Conservation (phyloP, 2,113 vertebrate species). For the Heterotilapia buettikoferi region DNA sequence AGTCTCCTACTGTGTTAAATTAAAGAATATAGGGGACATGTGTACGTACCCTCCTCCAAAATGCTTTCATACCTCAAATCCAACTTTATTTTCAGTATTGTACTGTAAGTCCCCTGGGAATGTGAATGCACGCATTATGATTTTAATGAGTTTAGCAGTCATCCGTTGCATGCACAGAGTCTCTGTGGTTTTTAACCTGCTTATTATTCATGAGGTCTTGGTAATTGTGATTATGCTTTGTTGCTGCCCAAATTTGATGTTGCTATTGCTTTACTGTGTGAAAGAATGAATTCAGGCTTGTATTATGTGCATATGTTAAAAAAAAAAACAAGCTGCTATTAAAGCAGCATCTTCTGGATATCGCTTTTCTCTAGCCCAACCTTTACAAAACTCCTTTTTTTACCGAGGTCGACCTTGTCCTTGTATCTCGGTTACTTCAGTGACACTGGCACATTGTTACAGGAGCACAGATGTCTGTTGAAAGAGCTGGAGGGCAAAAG, state of each 20-base stretch:
- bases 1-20: background rate
- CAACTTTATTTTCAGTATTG: constrained; percentile 1
- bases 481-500: constrained; percentile 10
- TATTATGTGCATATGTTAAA: background rate
- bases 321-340: background rate
- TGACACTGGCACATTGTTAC: constrained; percentile 18
- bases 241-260: constrained; percentile 13
- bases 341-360: background rate
- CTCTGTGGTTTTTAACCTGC: constrained; percentile 38
- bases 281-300: background rate
- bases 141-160: constrained; percentile 68
- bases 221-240: constrained; percentile 48
- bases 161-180: constrained; percentile 33
- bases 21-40: background rate
- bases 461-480: constrained; percentile 42
- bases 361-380: background rate
- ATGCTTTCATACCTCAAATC: background rate
- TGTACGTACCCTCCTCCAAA: background rate
- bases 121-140: constrained; percentile 30
- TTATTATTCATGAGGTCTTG: constrained; percentile 63
- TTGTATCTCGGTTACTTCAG: constrained; percentile 17
- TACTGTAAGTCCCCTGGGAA: constrained; percentile 25
- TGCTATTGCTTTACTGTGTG: background rate
- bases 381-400: constrained; percentile 1
- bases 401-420: constrained; percentile 8